These are phyloP conservation scores for Papilio helenus DNA, from an alignment of 1,140 invertebrate species.

Conservation along the genomic window DNA sequence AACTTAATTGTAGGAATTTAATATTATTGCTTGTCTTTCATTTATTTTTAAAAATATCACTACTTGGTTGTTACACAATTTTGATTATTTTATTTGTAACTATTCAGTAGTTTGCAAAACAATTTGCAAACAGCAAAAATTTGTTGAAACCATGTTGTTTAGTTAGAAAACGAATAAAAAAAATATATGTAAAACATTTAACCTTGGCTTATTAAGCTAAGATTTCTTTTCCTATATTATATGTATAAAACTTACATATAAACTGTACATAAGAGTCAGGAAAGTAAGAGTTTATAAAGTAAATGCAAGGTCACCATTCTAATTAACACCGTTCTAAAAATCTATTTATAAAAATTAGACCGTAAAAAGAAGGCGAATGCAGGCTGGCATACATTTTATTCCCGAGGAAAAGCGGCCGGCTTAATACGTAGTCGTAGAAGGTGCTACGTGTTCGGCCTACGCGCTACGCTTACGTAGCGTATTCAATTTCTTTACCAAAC, in stretches of 20 bases:
- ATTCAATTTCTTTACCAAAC: constrained; percentile 43
- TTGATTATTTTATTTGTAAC: too few relatives aligned
- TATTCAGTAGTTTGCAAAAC: too few relatives aligned
- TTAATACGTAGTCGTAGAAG: constrained; percentile 11
- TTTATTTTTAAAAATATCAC: background rate
- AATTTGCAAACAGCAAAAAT: background rate
- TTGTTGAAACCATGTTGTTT: background rate
- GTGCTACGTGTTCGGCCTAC: constrained; percentile 54
- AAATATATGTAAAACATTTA: background rate
- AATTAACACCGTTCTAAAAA: constrained; percentile 26
- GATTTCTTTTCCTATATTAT: too few relatives aligned
- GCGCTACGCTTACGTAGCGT: constrained; percentile 43
- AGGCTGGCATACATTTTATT: background rate
- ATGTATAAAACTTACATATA: background rate
- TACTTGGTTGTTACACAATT: too few relatives aligned
- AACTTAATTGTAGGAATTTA: background rate
- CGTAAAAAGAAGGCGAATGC: constrained; percentile 37
- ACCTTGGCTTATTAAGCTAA: background rate
- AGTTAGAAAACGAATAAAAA: background rate
- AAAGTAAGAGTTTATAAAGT: background rate
- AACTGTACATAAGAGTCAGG: background rate
- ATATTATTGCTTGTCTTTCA: background rate
- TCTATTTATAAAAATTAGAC: constrained; percentile 25
- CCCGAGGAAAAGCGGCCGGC: background rate
- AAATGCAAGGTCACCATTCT: constrained; percentile 1